phyloP scores from a whole-genome alignment of 2,797 vertebrate genomes.

The Ibycter americanus region DNA sequence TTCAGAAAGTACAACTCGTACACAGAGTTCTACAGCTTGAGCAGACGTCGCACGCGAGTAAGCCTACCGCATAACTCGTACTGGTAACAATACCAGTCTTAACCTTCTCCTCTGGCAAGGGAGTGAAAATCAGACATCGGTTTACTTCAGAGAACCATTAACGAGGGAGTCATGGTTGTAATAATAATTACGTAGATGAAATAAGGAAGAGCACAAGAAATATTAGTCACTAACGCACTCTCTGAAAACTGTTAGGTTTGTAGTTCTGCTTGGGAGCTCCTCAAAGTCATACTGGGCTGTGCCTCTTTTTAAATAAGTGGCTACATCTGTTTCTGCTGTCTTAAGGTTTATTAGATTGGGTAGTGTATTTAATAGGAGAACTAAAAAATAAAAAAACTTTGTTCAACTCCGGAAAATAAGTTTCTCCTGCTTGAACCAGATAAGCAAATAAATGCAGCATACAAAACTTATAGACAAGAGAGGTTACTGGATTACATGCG shows the following conservation, averaged over 20 bases:
- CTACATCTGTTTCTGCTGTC: neutral
- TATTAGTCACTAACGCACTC: neutral
- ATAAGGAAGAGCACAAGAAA: neutral
- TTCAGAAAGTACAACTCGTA: neutral
- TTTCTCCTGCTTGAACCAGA: neutral
- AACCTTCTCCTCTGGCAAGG: neutral
- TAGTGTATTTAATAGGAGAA: neutral
- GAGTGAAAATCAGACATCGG: neutral
- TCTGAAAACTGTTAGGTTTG: neutral
- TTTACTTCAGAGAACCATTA: neutral
- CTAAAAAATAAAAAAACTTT: neutral
- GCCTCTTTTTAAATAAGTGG: neutral
- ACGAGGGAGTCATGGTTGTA: fast-evolving
- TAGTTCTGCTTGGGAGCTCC: neutral
- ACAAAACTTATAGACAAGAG: neutral
- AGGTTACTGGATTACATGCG: neutral
- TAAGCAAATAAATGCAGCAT: neutral
- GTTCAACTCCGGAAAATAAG: neutral
- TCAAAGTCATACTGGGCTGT: neutral
- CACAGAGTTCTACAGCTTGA: neutral
- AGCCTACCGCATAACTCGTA: fast-evolving
- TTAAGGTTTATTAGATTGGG: neutral
- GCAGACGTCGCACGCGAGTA: fast-evolving
- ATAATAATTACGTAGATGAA: neutral
- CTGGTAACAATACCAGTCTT: neutral